Evolutionary conservation across 2,797 vertebrate genomes (phyloP), one percentile per base, ranked within the genome.

Genomic region (Pampus argenteus): DNA sequence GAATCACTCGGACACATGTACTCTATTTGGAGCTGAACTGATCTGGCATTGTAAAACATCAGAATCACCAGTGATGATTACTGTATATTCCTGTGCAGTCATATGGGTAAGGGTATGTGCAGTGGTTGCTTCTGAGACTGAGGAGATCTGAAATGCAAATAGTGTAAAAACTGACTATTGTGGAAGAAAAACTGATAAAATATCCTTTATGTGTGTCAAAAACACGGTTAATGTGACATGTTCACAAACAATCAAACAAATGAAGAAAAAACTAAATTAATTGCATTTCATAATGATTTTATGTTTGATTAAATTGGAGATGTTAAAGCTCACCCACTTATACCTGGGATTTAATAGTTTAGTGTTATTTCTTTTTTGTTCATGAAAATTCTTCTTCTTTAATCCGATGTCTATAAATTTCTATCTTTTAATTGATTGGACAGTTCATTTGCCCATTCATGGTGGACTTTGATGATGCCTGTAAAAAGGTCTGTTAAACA

Each of bases 401-500:
- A 31, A 31, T 31, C 29, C 6, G 8, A 31, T 31, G 5, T 31
- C 6, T 31, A 31, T 31, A 31, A 2, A 31, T 31, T n/a, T 8
- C 29, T 31, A 8, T 26, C 5, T 26, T 26, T 26, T 76, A 83
- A 86, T 90, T 69, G 76, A 89, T 78, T 79, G 81, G 76, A 76
- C 72, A 61, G 59, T 84, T 75, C 26, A 76, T 86, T 87, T 67
- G 47, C 15, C 25, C 66, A 58, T 78, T 78, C 63, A 66, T 34
- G 45, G 28, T 58, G 70, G 59, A 73, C 68, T 88, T 89, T 89
- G 82, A 91, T 79, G 70, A 63, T 57, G 13, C 48, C 3, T 72
- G 79, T 93, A 81, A 90, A 91, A 91, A 13, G 78, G 71, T 79
- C 67, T 51, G 83, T 91, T 89, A 91, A 91, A 89, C 80, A 80